These are phyloP conservation scores for Rutilus rutilus DNA, from an alignment of 2,113 vertebrate genomes.

Conservation along the genomic window DNA sequence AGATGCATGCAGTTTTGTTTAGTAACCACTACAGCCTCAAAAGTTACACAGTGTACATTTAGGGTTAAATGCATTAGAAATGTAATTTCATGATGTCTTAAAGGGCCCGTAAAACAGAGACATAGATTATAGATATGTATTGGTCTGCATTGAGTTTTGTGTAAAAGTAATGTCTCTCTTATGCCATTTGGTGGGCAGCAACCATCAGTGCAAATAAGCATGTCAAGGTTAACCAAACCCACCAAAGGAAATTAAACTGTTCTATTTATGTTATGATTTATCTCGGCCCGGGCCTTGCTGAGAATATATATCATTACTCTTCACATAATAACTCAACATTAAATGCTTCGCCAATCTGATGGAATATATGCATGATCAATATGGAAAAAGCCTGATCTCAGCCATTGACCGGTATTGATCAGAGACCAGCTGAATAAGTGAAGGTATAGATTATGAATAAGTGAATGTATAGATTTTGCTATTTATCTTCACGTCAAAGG, in stretches of 20 bases:
- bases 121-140: neutral
- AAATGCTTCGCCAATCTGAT: conserved; percentile 44
- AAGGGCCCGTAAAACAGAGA: neutral
- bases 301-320: conserved; percentile 45
- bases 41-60: neutral
- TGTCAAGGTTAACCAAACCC: conserved; percentile 13
- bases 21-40: too few species aligned
- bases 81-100: neutral
- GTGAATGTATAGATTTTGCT: conserved; percentile 50
- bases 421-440: conserved; percentile 3
- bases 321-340: neutral
- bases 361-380: conserved; percentile 49
- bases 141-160: neutral
- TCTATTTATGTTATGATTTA: conserved; percentile 55
- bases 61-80: neutral
- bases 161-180: conserved; percentile 12
- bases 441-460: conserved; percentile 27
- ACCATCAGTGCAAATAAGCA: conserved; percentile 11
- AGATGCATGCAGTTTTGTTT: too few species aligned
- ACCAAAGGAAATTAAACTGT: conserved; percentile 32
- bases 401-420: conserved; percentile 59
- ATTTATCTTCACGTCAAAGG: conserved; percentile 32
- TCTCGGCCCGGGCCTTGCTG: neutral
- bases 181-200: neutral
- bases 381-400: conserved; percentile 49